These are phyloP conservation scores for Scrobipalpa costella DNA, from an alignment of 2,888 invertebrate genomes.

Conservation along the genomic window DNA sequence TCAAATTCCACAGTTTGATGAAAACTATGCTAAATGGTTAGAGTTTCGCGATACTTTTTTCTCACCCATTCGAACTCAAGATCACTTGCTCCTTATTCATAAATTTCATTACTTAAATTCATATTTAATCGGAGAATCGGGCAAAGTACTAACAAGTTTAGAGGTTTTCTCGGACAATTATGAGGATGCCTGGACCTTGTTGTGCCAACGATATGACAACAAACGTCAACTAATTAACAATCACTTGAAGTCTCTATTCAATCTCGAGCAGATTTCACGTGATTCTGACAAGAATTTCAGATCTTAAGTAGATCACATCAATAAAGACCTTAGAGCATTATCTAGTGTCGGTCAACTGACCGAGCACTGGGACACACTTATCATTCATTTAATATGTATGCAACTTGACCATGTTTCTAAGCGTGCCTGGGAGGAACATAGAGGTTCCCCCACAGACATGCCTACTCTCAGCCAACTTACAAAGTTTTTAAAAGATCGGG, in stretches of 20 bases:
- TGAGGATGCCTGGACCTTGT: constrained; percentile 13
- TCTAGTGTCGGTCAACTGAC: constrained; percentile 17
- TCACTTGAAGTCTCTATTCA: constrained; percentile 24
- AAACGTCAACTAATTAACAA: constrained; percentile 13
- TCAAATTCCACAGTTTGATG: constrained; percentile 2
- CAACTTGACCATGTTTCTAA: constrained; percentile 19
- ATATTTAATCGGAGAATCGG: constrained; percentile 6
- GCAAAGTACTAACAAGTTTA: neutral
- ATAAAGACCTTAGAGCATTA: constrained; percentile 25
- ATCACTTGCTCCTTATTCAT: constrained; percentile 1
- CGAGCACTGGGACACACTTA: constrained; percentile 20
- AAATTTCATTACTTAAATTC: constrained; percentile 23
- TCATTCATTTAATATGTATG: constrained; percentile 15
- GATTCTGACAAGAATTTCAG: constrained; percentile 18
- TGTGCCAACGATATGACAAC: constrained; percentile 19
- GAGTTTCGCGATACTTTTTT: constrained; percentile 18
- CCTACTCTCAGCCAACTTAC: constrained; percentile 26
- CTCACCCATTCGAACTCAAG: neutral
- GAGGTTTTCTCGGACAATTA: constrained; percentile 19
- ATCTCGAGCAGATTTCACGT: neutral
- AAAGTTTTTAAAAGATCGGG: constrained; percentile 5
- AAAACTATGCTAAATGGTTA: neutral
- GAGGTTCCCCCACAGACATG: constrained; percentile 18
- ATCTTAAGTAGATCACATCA: constrained; percentile 12
- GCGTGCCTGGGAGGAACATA: constrained; percentile 23